These are phyloP conservation scores for Diadromus collaris DNA, from an alignment of 2,888 invertebrate species.

Conservation along the genomic window DNA sequence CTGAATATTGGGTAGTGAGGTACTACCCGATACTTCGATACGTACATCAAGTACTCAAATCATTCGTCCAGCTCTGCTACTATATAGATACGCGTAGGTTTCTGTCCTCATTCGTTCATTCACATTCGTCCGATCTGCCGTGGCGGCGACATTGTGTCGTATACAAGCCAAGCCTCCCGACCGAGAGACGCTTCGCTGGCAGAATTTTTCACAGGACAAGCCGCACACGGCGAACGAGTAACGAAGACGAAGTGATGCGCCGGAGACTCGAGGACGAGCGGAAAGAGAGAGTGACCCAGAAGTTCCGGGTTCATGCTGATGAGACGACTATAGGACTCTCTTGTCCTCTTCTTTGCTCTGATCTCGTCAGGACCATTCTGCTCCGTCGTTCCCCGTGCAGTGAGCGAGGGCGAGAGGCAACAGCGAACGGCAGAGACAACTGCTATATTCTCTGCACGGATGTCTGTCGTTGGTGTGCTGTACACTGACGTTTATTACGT, in stretches of 20 bases:
- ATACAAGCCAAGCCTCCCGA: constrained; percentile 13
- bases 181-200: constrained; percentile 28
- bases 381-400: neutral
- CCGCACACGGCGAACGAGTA: neutral
- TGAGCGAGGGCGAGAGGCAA: neutral
- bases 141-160: constrained; percentile 29
- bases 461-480: constrained; percentile 13
- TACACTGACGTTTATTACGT: constrained; percentile 51
- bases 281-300: constrained; percentile 33
- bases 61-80: too few relatives aligned
- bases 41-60: too few relatives aligned
- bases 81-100: neutral
- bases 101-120: constrained; percentile 7
- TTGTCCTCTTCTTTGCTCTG: constrained; percentile 17
- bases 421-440: constrained; percentile 29
- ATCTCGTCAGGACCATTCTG: constrained; percentile 1
- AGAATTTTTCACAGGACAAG: constrained; percentile 28
- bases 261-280: constrained; percentile 9
- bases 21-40: too few relatives aligned
- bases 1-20: too few relatives aligned
- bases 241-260: constrained; percentile 27
- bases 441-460: constrained; percentile 28
- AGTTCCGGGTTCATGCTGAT: constrained; percentile 50
- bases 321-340: constrained; percentile 24
- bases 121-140: constrained; percentile 6